Evolutionary conservation across 2,113 vertebrate genomes (phyloP), one percentile per base, ranked within the genome.

Genomic region (Nematolebias whitei): DNA sequence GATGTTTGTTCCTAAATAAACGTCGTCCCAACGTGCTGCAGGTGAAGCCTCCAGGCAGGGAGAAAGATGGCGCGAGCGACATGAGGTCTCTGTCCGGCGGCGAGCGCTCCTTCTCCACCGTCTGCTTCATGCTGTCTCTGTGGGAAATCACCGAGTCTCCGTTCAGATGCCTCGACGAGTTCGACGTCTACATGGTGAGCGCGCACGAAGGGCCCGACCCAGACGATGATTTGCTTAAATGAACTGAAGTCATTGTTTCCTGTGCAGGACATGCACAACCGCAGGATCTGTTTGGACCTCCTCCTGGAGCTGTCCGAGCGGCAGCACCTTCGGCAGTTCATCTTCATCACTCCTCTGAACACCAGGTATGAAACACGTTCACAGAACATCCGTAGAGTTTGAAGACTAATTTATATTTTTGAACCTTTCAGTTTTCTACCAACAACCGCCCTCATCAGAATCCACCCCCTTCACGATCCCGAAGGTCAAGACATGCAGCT

Each of bases 111-210:
- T 98, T 98, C 78, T 98, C 96, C 48, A 98, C 96, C 0, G 94
- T 98, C 23, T 98, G 95, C 80, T 98, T 98, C 78, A 90, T 98
- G 57, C 93, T 98, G 19, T 95, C 96, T 0, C 89, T 98, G 13
- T 98, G 97, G 97, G 95, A 94, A 40, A 96, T 97, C 47, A 94
- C 95, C 0, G 96, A 98, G 23, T 96, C 96, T 1, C 96, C 96
- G 52, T 98, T 98, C 92, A 93, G 96, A 84, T 98, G 96, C 83
- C 91, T 98, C 64, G 96, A 98, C 58, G 96, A 98, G 82, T 97
- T 98, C 73, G 96, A 98, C 71, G 96, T 98, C 71, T 98, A 94
- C 87, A 98, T 98, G 96, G 96, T 96, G 92, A 66, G 78, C 8
- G 23, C 19, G 16, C 14, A 11, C n/a, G 20, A 15, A 2, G 13